Evolutionary conservation across 2,888 invertebrate genomes (phyloP).

Genomic region (Oscheius sp.): DNA sequence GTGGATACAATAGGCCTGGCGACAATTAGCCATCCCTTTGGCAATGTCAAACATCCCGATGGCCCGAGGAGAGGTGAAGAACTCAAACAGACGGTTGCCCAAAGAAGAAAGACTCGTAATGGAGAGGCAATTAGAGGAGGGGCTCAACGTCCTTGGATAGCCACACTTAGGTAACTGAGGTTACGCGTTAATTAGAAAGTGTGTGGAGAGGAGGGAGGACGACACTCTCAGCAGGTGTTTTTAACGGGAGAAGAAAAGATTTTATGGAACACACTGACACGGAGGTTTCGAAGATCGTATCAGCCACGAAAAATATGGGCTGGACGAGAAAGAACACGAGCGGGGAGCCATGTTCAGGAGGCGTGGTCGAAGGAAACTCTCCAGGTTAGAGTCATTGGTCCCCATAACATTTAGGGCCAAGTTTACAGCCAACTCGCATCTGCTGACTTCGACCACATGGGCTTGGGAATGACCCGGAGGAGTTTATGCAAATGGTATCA

Average conservation of each 20-base stretch:
- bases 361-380: constrained; percentile 3
- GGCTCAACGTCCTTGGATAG: constrained; percentile 18
- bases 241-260: not conserved
- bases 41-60: constrained; percentile 10
- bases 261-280: not conserved
- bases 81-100: not conserved
- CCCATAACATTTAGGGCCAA: constrained; percentile 6
- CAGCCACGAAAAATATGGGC: not conserved
- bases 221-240: constrained; percentile 10
- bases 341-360: not conserved
- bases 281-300: no score
- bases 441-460: constrained; percentile 3
- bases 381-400: not conserved
- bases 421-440: constrained; percentile 4
- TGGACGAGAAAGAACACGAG: not conserved
- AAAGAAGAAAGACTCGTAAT: constrained; percentile 11
- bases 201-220: not conserved
- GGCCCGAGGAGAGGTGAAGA: not conserved
- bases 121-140: constrained; percentile 21
- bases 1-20: not conserved
- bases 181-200: constrained; percentile 32
- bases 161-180: not conserved
- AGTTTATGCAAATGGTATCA: constrained; percentile 32
- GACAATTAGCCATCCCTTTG: constrained; percentile 20
- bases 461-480: constrained; percentile 15